A percentile compares a stretch with the other conserved stretches of the same genome.
Evolutionary conservation across 2,888 invertebrate genomes (phyloP).

Genomic region (Argyra leucocephala): DNA sequence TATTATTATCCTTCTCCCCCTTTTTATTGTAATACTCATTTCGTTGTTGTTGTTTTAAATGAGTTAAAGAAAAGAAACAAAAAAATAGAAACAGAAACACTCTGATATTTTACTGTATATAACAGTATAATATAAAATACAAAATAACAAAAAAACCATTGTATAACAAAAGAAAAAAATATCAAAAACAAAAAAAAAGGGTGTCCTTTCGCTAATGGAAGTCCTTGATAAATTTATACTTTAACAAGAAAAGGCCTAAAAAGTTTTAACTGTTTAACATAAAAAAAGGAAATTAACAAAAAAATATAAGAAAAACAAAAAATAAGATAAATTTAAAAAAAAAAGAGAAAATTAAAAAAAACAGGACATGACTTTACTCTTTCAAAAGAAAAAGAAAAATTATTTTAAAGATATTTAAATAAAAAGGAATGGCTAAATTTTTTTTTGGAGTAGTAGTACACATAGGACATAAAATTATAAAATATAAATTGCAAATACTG

Average conservation of each 20-base stretch:
- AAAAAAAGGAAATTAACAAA: conserved; percentile 6
- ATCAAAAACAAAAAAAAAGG: neutral
- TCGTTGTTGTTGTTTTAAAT: neutral
- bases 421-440: neutral
- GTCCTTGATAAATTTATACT: conserved; percentile 6
- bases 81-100: neutral
- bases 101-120: neutral
- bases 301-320: neutral
- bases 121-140: neutral
- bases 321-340: neutral
- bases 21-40: neutral
- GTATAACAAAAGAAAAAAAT: too few relatives aligned
- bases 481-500: too few relatives aligned
- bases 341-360: neutral
- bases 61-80: neutral
- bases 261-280: conserved; percentile 6
- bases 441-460: neutral
- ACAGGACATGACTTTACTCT: conserved; percentile 6
- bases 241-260: conserved; percentile 6
- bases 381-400: neutral
- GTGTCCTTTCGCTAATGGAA: conserved; percentile 6
- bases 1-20: neutral
- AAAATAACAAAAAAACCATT: too few relatives aligned
- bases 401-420: neutral
- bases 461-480: neutral